A percentile compares a stretch with the other conserved stretches of the same genome.
Evolutionary conservation across 2,888 invertebrate genomes (phyloP).

Genomic region (Drosophila merina): DNA sequence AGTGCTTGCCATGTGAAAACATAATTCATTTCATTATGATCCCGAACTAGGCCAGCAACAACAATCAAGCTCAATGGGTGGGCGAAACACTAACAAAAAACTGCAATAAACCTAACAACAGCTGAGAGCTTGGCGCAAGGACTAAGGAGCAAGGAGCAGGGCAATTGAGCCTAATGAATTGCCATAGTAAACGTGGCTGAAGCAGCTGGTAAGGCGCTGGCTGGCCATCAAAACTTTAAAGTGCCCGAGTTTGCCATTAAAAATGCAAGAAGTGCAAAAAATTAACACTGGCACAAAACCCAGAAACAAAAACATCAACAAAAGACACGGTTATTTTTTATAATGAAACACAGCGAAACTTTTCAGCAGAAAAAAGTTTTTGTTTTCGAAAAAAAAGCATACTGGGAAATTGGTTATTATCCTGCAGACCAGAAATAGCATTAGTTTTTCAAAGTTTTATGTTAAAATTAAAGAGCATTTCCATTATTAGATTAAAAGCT

Average conservation of each 20-base stretch:
- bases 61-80: slow-evolving; percentile 14
- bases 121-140: slow-evolving; percentile 1
- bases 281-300: slow-evolving; percentile 25
- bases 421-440: slow-evolving; percentile 3
- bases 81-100: slow-evolving; percentile 22
- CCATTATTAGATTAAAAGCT: neutral
- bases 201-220: slow-evolving; percentile 56
- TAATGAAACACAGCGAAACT: slow-evolving; percentile 22
- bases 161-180: slow-evolving; percentile 71
- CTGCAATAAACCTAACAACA: slow-evolving; percentile 37
- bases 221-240: slow-evolving; percentile 70
- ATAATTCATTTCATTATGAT: slow-evolving; percentile 71
- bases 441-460: neutral
- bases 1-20: slow-evolving; percentile 65
- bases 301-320: slow-evolving; percentile 26
- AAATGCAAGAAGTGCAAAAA: slow-evolving; percentile 26
- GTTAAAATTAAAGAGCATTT: no score
- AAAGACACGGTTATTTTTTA: slow-evolving; percentile 14
- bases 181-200: slow-evolving; percentile 57
- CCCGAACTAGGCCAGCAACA: slow-evolving; percentile 66
- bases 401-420: slow-evolving; percentile 17
- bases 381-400: slow-evolving; percentile 9
- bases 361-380: slow-evolving; percentile 8
- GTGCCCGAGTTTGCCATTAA: slow-evolving; percentile 52
- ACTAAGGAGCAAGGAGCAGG: slow-evolving; percentile 18